A percentile compares a stretch with the other conserved stretches of the same genome.
phyloP scores from a whole-genome alignment of 1,140 invertebrate species.

The Nilaparvata lugens region DNA sequence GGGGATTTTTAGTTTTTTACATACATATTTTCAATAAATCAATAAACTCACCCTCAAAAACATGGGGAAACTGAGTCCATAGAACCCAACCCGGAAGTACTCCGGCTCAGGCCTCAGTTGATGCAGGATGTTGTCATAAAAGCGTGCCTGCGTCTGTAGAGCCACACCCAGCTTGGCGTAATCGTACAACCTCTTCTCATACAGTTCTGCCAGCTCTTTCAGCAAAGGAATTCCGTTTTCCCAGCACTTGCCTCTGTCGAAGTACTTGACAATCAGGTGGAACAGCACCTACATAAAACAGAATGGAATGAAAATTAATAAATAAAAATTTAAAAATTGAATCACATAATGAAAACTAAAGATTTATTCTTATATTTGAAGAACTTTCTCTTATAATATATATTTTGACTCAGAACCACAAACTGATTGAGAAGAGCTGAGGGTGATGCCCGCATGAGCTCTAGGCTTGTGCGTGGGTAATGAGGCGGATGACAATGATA shows the following conservation, averaged over 20 bases:
- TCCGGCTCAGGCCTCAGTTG: constrained; percentile 84
- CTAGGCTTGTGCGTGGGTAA: too few relatives aligned
- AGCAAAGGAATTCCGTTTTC: constrained; percentile 90
- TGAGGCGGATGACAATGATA: too few relatives aligned
- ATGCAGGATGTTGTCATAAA: constrained; percentile 83
- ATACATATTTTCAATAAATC: neutral
- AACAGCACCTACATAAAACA: too few relatives aligned
- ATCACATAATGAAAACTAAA: too few relatives aligned
- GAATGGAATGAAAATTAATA: too few relatives aligned
- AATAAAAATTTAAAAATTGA: too few relatives aligned
- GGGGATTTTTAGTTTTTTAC: too few relatives aligned
- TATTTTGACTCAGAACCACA: too few relatives aligned
- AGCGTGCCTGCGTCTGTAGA: constrained; percentile 72
- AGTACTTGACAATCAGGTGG: constrained; percentile 85
- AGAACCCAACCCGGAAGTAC: constrained; percentile 95
- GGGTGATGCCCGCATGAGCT: too few relatives aligned
- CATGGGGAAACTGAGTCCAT: constrained; percentile 84
- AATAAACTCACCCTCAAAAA: constrained; percentile 72
- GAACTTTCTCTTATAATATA: too few relatives aligned
- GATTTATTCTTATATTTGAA: too few relatives aligned
- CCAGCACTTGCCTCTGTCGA: constrained; percentile 94
- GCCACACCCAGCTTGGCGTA: constrained; percentile 80
- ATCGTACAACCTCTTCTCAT: constrained; percentile 84
- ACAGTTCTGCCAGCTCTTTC: constrained; percentile 82
- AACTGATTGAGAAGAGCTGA: too few relatives aligned